Conservation (phyloP, 2,113 vertebrate genomes). For the Physeter macrocephalus region DNA sequence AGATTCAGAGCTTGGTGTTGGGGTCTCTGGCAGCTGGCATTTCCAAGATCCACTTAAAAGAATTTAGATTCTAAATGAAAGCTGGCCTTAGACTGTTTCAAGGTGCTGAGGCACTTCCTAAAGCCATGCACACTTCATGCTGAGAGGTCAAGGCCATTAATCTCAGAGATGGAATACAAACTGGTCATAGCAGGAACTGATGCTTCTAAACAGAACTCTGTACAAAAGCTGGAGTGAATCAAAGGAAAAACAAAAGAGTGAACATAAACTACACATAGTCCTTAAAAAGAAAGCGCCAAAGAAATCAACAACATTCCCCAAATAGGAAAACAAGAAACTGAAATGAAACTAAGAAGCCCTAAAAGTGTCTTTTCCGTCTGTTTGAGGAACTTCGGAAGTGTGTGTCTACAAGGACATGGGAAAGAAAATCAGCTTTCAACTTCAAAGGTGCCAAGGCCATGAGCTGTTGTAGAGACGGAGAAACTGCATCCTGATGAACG, state of each 20-base stretch:
- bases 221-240: conserved; percentile 61
- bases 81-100: conserved; percentile 30
- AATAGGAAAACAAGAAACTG: background rate
- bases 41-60: conserved; percentile 12
- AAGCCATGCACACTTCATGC: conserved; percentile 48
- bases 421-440: conserved; percentile 41
- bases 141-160: conserved; percentile 54
- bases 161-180: conserved; percentile 27
- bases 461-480: conserved; percentile 52
- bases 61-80: conserved; percentile 42
- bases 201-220: conserved; percentile 41
- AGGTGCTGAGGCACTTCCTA: conserved; percentile 45
- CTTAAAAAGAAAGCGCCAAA: conserved; percentile 37
- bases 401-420: background rate
- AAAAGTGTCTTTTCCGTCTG: conserved; percentile 54
- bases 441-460: conserved; percentile 59
- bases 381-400: conserved; percentile 61
- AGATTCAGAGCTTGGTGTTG: background rate
- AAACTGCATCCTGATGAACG: conserved; percentile 70
- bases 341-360: conserved; percentile 67
- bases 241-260: conserved; percentile 31
- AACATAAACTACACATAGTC: conserved; percentile 52
- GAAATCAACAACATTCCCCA: conserved; percentile 6
- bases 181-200: background rate
- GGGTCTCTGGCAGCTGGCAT: conserved; percentile 42